These are phyloP conservation scores for Gymnocephalus cernua DNA, from an alignment of 2,113 vertebrate species.

Conservation along the genomic window DNA sequence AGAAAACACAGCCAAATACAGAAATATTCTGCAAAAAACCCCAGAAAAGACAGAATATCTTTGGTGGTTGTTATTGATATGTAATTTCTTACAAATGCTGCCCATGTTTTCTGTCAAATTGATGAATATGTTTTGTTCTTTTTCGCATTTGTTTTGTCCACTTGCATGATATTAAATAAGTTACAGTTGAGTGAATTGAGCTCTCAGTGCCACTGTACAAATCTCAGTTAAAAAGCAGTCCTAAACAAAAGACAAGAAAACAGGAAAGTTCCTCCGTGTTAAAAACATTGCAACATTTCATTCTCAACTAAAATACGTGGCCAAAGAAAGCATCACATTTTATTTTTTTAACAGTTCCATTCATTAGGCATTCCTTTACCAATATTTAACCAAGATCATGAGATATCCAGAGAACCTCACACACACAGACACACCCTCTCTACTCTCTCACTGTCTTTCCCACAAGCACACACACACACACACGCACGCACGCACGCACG, in stretches of 20 bases:
- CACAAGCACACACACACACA: constrained; percentile 1
- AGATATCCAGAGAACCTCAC: not conserved
- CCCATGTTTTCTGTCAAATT: not conserved
- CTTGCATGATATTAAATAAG: not conserved
- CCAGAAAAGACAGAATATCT: not conserved
- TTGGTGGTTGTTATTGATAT: not conserved
- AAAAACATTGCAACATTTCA: not conserved
- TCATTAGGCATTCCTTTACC: not conserved
- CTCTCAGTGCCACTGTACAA: not conserved
- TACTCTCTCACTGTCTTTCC: not conserved
- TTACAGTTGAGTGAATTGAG: not conserved
- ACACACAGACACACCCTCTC: constrained; percentile 1
- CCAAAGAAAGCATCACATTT: not conserved
- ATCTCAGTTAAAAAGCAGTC: not conserved
- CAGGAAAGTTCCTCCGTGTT: not conserved
- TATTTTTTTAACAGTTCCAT: not conserved
- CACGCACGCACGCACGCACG: not conserved
- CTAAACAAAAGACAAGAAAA: not conserved
- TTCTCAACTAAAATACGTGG: not conserved
- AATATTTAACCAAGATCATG: not conserved
- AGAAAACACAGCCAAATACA: not conserved
- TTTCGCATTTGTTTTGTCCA: not conserved
- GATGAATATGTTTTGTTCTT: not conserved
- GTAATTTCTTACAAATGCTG: not conserved
- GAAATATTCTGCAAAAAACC: not conserved